Conservation (phyloP, 2,113 vertebrate species). For the Recurvirostra avosetta region DNA sequence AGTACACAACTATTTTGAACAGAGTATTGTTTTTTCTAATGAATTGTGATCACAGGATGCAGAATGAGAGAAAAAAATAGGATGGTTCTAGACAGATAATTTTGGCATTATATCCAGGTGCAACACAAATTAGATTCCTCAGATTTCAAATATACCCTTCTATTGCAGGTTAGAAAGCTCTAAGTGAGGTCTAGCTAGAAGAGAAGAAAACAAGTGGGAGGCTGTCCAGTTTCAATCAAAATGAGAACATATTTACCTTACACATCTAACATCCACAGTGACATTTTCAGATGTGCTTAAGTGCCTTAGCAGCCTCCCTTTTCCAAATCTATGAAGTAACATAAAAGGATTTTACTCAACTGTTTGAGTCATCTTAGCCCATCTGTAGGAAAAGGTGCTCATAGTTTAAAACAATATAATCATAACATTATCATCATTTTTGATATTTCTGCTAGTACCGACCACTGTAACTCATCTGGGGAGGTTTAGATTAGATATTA, state of each 20-base stretch:
- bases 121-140: no score
- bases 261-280: no score
- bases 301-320: no score
- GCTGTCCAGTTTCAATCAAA: no score
- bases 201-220: no score
- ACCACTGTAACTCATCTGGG: neutral
- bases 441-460: neutral
- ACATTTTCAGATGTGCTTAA: no score
- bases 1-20: neutral
- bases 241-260: no score
- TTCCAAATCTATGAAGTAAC: neutral
- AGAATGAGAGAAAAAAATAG: neutral
- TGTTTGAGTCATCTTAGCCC: neutral
- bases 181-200: no score
- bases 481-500: neutral
- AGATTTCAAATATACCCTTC: no score
- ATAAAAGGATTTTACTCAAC: neutral
- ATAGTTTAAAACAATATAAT: neutral
- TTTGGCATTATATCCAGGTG: no score
- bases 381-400: neutral
- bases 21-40: neutral
- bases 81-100: no score
- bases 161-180: no score
- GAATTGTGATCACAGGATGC: neutral
- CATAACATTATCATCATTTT: neutral